Base-by-base conservation (phyloP, 2,113 vertebrate genomes). In the Limnothrissa miodon region DNA sequence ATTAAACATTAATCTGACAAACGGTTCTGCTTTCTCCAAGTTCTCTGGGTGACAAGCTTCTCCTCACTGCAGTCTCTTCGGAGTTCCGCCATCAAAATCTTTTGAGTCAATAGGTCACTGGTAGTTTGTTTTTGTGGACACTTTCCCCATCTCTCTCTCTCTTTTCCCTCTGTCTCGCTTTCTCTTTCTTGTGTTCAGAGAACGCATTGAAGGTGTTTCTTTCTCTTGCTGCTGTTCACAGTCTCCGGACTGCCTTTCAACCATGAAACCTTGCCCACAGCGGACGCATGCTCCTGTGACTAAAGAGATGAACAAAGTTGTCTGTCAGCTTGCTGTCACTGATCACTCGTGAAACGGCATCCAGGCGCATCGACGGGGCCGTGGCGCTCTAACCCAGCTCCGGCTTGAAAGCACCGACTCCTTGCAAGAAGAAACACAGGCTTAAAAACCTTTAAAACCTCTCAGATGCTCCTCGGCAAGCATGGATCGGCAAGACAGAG, bases 201-300 rank as follows among this genome's bases (percentile, higher is more conserved):
- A 81, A 45, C 36, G 29, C 82, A 56, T 85, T 79, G 82, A 85
- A 88, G 84, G 86, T 86, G 79, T 74, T 62, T 29, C 82, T 88
- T 51, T 45, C 33, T 51, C 56, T 85, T 25, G 79, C 5, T 83
- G 83, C 42, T 81, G 25, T 59, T 46, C 56, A 17, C 45, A 79
- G 46, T n/a, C 10, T 33, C 74, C 46, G 84, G 82, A 78, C 36
- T 44, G 56, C 84, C 86, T 86, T 82, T 85, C 78, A 84, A 85
- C 62, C 82, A 86, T 90, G 86, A 87, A 90, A 85, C 83, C 86
- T 86, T 87, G 56, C 83, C 87, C 85, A 85, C 78, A 85, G 87
- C 45, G 11, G 79, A 84, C 79, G 36, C 81, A 39, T 23, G 85
- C 56, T 82, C 74, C 78, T 82, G 48, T 80, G 82, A 83, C 74